Conservation (phyloP, 2,797 vertebrate genomes). For the Fringilla coelebs region DNA sequence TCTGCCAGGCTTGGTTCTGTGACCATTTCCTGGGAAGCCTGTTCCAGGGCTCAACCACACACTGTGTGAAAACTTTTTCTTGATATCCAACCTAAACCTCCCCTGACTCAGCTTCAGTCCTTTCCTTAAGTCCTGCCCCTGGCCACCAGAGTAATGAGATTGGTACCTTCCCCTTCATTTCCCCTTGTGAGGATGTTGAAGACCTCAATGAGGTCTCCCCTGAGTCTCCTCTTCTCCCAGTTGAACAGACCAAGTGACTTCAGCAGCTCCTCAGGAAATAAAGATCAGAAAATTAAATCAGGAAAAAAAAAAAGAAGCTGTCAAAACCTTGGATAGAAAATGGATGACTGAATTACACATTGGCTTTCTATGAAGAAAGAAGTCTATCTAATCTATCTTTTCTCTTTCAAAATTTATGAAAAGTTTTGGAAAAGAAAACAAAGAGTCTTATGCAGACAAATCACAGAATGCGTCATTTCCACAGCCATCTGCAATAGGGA, state of each 20-base stretch:
- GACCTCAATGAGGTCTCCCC: too few relatives aligned
- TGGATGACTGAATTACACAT: neutral
- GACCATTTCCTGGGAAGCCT: neutral
- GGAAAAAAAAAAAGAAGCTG: neutral
- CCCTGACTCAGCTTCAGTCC: neutral
- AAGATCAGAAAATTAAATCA: neutral
- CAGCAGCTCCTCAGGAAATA: neutral
- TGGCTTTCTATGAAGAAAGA: neutral
- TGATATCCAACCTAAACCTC: neutral
- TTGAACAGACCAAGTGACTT: neutral
- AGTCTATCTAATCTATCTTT: too few relatives aligned
- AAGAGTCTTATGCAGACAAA: neutral
- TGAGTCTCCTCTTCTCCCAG: neutral
- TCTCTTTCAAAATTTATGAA: neutral
- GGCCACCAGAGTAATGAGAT: neutral
- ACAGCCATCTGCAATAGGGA: neutral
- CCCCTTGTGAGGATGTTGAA: neutral
- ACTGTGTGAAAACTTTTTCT: neutral
- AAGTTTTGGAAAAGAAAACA: neutral
- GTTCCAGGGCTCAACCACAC: neutral
- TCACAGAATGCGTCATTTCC: neutral
- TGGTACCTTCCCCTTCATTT: neutral
- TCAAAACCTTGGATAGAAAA: neutral
- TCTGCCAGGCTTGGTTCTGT: neutral
- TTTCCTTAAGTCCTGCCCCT: neutral